A percentile compares a stretch with the other conserved stretches of the same genome.
Conservation (phyloP, 2,797 vertebrate species). For the Pseudomugil tenellus region DNA sequence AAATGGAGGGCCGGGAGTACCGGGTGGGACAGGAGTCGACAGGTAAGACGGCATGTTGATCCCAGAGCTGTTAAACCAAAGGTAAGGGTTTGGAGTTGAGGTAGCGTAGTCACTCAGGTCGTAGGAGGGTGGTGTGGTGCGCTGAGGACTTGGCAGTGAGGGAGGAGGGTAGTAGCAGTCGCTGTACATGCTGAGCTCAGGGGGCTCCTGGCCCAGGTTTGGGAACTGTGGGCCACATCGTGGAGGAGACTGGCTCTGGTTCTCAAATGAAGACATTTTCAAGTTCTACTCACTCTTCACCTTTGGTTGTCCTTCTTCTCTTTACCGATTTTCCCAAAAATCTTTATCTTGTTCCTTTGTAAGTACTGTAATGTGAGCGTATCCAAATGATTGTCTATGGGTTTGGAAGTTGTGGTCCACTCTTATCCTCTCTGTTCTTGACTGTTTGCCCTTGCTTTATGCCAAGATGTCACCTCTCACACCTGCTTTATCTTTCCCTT, state of each 20-base stretch:
- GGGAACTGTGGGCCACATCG: conserved; percentile 96
- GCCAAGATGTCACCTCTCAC: conserved; percentile 80
- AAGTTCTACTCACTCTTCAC: conserved; percentile 38
- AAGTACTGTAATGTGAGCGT: conserved; percentile 16
- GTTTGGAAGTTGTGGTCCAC: conserved; percentile 6
- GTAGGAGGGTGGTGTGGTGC: conserved; percentile 87
- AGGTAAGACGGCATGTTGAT: conserved; percentile 82
- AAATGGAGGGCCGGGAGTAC: conserved; percentile 86
- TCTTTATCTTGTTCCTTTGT: conserved; percentile 34
- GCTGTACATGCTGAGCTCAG: conserved; percentile 94
- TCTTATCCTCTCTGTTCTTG: conserved; percentile 45
- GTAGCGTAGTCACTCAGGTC: conserved; percentile 89
- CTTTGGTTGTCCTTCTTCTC: conserved; percentile 29
- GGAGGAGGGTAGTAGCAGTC: conserved; percentile 96
- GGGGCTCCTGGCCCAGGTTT: conserved; percentile 94
- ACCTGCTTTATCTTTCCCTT: conserved; percentile 81
- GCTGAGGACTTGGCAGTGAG: conserved; percentile 92
- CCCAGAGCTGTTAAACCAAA: conserved; percentile 85
- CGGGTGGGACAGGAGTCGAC: conserved; percentile 70
- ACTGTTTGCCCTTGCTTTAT: conserved; percentile 76
- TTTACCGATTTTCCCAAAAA: conserved; percentile 15
- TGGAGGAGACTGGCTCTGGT: conserved; percentile 89
- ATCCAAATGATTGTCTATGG: conserved; percentile 13
- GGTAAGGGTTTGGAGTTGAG: conserved; percentile 90
- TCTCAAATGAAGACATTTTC: conserved; percentile 93